Evolutionary conservation across 1,140 invertebrate genomes (phyloP).

Genomic region (Bombus waltoni): DNA sequence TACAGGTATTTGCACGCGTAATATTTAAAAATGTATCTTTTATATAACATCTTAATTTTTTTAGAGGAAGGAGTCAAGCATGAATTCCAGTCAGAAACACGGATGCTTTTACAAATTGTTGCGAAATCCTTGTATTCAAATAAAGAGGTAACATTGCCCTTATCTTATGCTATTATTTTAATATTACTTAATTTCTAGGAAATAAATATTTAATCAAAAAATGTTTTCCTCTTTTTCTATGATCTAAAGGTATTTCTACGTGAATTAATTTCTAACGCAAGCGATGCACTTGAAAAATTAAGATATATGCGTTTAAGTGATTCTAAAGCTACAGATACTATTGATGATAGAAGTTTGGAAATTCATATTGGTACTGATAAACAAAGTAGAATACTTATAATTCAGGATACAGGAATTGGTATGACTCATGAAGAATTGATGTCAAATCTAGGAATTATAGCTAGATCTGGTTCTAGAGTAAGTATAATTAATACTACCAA

Average conservation of each 20-base stretch:
- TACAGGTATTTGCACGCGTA: constrained; percentile 80
- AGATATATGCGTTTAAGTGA: constrained; percentile 88
- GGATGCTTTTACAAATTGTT: constrained; percentile 97
- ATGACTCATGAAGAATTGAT: constrained; percentile 97
- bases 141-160: constrained; percentile 90
- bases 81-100: constrained; percentile 98
- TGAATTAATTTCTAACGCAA: constrained; percentile 98
- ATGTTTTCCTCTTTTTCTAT: neutral
- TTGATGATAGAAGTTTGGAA: constrained; percentile 87
- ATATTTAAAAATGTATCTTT: neutral
- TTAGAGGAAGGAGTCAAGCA: constrained; percentile 84
- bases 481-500: constrained; percentile 48
- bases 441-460: constrained; percentile 96
- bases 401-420: constrained; percentile 97
- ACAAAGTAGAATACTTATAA: constrained; percentile 91
- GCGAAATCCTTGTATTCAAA: constrained; percentile 98
- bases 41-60: constrained; percentile 34
- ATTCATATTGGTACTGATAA: constrained; percentile 96
- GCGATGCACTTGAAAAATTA: constrained; percentile 98
- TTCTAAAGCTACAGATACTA: constrained; percentile 75
- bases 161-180: constrained; percentile 15
- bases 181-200: neutral
- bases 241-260: constrained; percentile 93
- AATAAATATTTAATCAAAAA: neutral
- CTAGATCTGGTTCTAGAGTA: constrained; percentile 96